phyloP scores from a whole-genome alignment of 2,888 invertebrate genomes.

The Temnothorax rugatulus region DNA sequence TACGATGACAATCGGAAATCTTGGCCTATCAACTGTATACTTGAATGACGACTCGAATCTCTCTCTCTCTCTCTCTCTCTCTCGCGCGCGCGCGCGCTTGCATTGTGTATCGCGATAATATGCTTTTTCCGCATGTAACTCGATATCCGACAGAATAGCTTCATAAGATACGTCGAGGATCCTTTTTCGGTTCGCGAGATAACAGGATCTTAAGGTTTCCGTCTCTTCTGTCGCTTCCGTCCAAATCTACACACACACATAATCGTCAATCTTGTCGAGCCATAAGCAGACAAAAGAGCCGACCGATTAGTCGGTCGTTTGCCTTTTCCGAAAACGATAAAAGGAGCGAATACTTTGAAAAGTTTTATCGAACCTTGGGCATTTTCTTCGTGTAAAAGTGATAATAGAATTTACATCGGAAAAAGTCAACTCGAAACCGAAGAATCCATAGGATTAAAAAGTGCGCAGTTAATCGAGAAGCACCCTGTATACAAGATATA shows the following conservation, averaged over 20 bases:
- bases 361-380: neutral
- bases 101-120: neutral
- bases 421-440: neutral
- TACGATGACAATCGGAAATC: neutral
- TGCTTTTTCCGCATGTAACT: neutral
- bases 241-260: neutral
- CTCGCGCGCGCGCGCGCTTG: neutral
- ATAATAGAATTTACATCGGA: neutral
- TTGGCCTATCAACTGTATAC: neutral
- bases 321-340: neutral
- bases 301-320: constrained; percentile 13
- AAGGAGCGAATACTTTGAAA: neutral
- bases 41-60: neutral
- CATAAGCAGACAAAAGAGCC: neutral
- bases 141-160: neutral
- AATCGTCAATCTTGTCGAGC: neutral
- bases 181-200: neutral
- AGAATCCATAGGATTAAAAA: neutral
- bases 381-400: neutral
- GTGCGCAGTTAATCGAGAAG: neutral
- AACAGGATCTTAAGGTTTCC: neutral
- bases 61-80: neutral
- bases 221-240: neutral
- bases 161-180: neutral
- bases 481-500: neutral